Base-by-base conservation (phyloP, 2,113 vertebrate species). In the Microcebus murinus region DNA sequence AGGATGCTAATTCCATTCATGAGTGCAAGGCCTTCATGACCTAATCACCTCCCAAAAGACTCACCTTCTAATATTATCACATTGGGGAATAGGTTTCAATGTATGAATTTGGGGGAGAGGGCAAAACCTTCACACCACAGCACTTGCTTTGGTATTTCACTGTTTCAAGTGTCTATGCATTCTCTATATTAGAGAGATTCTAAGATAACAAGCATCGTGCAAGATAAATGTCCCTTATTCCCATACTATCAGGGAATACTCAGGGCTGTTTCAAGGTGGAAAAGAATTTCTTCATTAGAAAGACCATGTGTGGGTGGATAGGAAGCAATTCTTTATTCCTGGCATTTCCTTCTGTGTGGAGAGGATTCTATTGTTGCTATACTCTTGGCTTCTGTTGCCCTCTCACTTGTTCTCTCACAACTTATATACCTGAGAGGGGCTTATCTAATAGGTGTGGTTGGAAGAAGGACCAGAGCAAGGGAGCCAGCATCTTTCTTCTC, bases 341-440 rank as follows among this genome's bases (percentile, higher is more conserved):
- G 15, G 65, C 2, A 3, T 45, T 63, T 63, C 25, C 73, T 45
- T 29, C 73, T 20, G 0, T 21, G 2, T 36, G 29, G 8, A 17
- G 42, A 90, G 8, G 10, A 27, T 23, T 27, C 15, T 27, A 4
- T 3, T 29, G 8, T 1, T 21, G 1, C 13, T 4, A 57, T 3
- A 15, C 5, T 27, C 52, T 13, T 6, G 42, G 36, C 4, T 13
- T 36, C 0, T 8, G 48, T 42, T 1, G 1, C 59, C 25, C 4
- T 50, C 25, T n/a, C n/a, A 14, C 34, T 45, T 74, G 4, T 39
- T 84, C 65, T 65, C 65, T 88, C 77, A 27, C 17, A 50, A 57
- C 4, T 50, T n/a, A 23, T 20, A 21, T 71, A 36, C 55, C 17
- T 52, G 13, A 36, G 12, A 50, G 27, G 10, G n/a, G 52, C 10